Evolutionary conservation across 2,113 vertebrate genomes (phyloP), one percentile per base, ranked within the genome.

Genomic region (Thamnaconus septentrionalis): DNA sequence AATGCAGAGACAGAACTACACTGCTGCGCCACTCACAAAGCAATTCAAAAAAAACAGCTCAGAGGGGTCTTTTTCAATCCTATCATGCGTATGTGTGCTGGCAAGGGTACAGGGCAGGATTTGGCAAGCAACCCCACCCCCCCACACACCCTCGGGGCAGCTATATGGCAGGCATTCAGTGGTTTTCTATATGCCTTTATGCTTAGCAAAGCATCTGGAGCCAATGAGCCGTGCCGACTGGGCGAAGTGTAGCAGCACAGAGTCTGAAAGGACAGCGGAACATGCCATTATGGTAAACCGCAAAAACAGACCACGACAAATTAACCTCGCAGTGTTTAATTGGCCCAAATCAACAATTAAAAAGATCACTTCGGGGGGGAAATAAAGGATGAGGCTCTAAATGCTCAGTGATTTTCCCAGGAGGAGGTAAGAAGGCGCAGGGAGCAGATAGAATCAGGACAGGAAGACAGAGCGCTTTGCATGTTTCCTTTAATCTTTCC

Each of bases 141-240:
- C 63, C 57, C 66, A 74, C 47, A 76, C 57, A 83, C 72, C 89
- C 89, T 69, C 47, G 72, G 84, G 89, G 67, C 50, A 47, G 59
- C 71, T 86, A 78, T 78, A 79, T 78, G 71, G 82, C 82, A 85
- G 84, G 76, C 61, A 70, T 81, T 88, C 76, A 76, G 61, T 79
- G 76, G 18, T 79, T 81, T 88, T 72, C 82, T 87, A 81, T 89
- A 79, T 78, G 81, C 70, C 18, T 70, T 87, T 83, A 71, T 86
- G 86, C 85, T 86, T 81, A 88, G 87, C 79, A 82, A 84, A 87
- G 87, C 89, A 90, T 88, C 89, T 90, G 87, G 87, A 85, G 73
- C 75, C 85, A 87, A 86, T 90, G 89, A 88, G 81, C 73, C 81
- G 0, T 83, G 71, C 59, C 59, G 78, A 69, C 75, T 75, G 86